These are phyloP conservation scores for Mesorhabditis belari DNA, from an alignment of 2,888 invertebrate genomes.

Conservation along the genomic window DNA sequence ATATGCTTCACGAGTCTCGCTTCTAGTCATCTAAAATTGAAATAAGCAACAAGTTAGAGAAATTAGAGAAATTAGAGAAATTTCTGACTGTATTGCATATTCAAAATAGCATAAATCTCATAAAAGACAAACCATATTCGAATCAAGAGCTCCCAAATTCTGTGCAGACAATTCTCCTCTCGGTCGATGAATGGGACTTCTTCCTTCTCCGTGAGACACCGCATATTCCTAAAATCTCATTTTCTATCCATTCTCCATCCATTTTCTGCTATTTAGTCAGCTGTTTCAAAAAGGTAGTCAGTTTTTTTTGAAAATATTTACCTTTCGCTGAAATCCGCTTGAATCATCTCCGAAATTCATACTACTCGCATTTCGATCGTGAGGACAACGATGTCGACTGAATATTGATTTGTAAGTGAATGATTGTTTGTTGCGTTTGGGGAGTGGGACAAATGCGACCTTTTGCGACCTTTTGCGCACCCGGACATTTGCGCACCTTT, in stretches of 20 bases:
- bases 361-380: constrained; percentile 41
- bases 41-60: not conserved
- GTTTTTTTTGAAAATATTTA: not conserved
- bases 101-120: no score
- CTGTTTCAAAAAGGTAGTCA: not conserved
- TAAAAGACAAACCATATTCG: not conserved
- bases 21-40: not conserved
- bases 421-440: no score
- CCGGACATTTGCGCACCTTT: no score
- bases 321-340: constrained; percentile 18
- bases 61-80: no score
- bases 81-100: no score
- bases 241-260: not conserved
- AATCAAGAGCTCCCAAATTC: not conserved
- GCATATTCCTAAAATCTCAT: constrained; percentile 14
- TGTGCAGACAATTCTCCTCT: not conserved
- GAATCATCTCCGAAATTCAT: constrained; percentile 28
- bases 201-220: constrained; percentile 3
- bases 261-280: not conserved
- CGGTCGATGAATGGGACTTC: not conserved
- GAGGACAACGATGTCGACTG: constrained; percentile 45
- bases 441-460: no score
- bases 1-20: not conserved
- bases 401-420: no score
- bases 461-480: no score